Base-by-base conservation (phyloP, 1,140 invertebrate genomes). In the Ostrea denselamellosa region DNA sequence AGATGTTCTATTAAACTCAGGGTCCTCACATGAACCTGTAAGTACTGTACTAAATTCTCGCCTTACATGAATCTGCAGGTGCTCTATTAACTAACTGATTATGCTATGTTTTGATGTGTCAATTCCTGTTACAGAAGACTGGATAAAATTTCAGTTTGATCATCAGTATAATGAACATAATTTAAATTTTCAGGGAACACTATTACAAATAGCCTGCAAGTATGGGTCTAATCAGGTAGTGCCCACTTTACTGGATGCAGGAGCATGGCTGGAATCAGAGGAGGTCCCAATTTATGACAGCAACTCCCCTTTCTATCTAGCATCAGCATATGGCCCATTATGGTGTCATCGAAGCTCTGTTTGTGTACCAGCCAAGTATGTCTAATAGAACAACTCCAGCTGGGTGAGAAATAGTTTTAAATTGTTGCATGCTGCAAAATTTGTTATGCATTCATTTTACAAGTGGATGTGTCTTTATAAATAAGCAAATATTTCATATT, bases 301-400 rank as follows among this genome's bases (percentile, higher is more conserved):
- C 28, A 87, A 89, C 19, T 92, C 92, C 0, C 90, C 90, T 0
- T 90, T 92, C 77, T 92, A 92, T 83, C 58, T 90, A 14, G 90
- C 92, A 22, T 90, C 90, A 10, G 82, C 88, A 12, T 85, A 86
- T 22, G 92, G 92, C 14, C n/a, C 88, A 90, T n/a, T 34, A 65
- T 12, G 86, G 90, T 0, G 83, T 91, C n/a, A 81, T 92, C 10
- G 25, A 83, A 22, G 68, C 71, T 17, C 87, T 92, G 8, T 88
- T 90, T 14, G 44, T 86, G 12, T 85, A 88, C 53, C 86, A 90
- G 65, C 91, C 90, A 85, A 87, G 92, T 92, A 86, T 89, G 91
- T 91, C 58, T 87, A 51, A 65, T 19, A 44, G 62, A 25, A 56
- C 71, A 28, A n/a, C 71, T 7, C 81, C 83, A 22, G n/a, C 58